phyloP scores from a whole-genome alignment of 2,113 vertebrate genomes.

The human (Homo sapiens) region DNA sequence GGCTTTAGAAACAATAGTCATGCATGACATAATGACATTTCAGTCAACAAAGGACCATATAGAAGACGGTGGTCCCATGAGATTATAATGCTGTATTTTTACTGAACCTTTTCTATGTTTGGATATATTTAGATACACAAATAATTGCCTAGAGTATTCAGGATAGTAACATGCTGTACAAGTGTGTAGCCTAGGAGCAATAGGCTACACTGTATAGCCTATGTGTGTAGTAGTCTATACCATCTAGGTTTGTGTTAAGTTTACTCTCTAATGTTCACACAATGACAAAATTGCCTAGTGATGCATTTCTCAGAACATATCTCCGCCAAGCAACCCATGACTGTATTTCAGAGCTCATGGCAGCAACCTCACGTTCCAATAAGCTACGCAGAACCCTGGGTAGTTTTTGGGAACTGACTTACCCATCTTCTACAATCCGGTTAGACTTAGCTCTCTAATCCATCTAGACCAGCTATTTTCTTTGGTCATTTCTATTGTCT shows the following conservation, averaged over 20 bases:
- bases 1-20: background rate
- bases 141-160: background rate
- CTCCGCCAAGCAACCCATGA: background rate
- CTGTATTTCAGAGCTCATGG: background rate
- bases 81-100: background rate
- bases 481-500: background rate
- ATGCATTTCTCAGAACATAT: background rate
- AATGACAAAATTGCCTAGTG: background rate
- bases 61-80: background rate
- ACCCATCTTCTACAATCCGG: background rate
- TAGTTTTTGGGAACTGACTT: background rate
- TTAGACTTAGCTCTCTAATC: background rate
- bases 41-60: background rate
- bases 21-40: background rate
- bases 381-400: background rate
- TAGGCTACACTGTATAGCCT: background rate
- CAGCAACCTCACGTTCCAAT: background rate
- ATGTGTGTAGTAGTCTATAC: background rate
- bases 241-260: background rate
- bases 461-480: background rate
- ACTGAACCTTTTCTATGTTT: background rate
- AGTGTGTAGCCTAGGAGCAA: background rate
- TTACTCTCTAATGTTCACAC: background rate
- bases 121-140: background rate
- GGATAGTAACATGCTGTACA: background rate